Percentiles rank a stretch among this genome's conserved stretches.
Evolutionary conservation across 2,888 invertebrate species (phyloP).

Genomic region (Aleiodes leptofemur): DNA sequence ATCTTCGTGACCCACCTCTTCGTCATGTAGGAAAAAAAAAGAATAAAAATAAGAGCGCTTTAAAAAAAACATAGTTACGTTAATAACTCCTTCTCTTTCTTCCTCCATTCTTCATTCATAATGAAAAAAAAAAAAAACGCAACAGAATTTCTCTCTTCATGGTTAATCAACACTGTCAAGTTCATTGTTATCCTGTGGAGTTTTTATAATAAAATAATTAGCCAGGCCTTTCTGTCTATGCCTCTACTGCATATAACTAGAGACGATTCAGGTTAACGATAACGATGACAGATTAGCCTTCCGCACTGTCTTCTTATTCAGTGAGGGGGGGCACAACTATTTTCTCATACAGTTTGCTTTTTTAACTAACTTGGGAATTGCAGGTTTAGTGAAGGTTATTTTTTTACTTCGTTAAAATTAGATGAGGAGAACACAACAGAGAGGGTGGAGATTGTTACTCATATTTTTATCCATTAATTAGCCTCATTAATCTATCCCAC

Average conservation of each 20-base stretch:
- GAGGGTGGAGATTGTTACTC: conserved; percentile 33
- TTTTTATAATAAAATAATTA: conserved; percentile 50
- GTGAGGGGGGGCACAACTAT: conserved; percentile 13
- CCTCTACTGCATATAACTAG: conserved; percentile 29
- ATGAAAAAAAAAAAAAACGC: background rate
- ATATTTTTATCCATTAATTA: background rate
- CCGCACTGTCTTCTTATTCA: conserved; percentile 23
- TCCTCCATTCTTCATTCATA: background rate
- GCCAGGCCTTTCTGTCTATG: conserved; percentile 31
- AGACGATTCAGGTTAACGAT: conserved; percentile 55
- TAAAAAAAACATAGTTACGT: too few relatives aligned
- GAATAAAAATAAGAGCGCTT: too few relatives aligned
- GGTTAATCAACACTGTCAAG: conserved; percentile 27
- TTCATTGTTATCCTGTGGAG: conserved; percentile 35
- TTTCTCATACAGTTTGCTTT: conserved; percentile 43
- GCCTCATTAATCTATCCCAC: conserved; percentile 39
- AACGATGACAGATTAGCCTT: conserved; percentile 54
- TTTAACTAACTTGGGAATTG: conserved; percentile 37
- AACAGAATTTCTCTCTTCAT: too few relatives aligned
- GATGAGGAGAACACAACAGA: conserved; percentile 27
- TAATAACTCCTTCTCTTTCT: too few relatives aligned
- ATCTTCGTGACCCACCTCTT: conserved; percentile 19
- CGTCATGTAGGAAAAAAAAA: too few relatives aligned
- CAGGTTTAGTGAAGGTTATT: conserved; percentile 15
- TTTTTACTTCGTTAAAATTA: conserved; percentile 28